Percentiles rank a stretch among this genome's conserved stretches.
phyloP scores from a whole-genome alignment of 2,797 vertebrate genomes.

The Buphagus erythrorhynchus region DNA sequence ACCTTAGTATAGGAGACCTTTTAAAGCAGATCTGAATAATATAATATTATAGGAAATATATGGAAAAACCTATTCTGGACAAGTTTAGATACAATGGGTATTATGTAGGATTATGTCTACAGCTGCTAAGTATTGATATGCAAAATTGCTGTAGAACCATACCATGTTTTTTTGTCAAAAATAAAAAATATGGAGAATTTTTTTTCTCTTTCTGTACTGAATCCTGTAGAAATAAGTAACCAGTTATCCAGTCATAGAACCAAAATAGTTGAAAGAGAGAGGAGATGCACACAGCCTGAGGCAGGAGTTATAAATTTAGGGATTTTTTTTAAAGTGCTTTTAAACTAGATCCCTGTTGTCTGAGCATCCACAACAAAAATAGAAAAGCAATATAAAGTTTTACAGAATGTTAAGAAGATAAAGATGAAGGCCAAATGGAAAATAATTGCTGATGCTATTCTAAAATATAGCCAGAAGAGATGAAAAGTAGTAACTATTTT shows the following conservation, averaged over 20 bases:
- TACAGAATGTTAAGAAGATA: background rate
- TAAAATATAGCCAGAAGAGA: background rate
- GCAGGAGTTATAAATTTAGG: background rate
- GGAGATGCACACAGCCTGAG: background rate
- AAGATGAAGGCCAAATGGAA: background rate
- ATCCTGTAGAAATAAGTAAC: background rate
- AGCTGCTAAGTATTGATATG: background rate
- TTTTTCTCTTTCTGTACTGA: background rate
- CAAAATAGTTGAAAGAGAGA: background rate
- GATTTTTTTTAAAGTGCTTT: background rate
- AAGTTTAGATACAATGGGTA: background rate
- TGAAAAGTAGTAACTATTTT: background rate
- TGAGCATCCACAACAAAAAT: background rate
- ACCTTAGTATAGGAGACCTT: background rate
- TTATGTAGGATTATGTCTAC: background rate
- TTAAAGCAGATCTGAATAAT: background rate
- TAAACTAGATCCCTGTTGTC: background rate
- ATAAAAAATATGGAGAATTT: background rate
- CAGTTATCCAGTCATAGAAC: background rate
- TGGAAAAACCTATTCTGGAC: background rate
- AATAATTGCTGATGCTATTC: background rate
- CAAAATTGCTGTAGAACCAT: background rate
- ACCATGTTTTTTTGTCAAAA: background rate
- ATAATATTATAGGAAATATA: background rate
- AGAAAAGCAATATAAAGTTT: background rate